Percentiles rank a stretch among this genome's conserved stretches.
These are phyloP conservation scores for Dendroctonus valens DNA, from an alignment of 1,140 invertebrate genomes.

Conservation along the genomic window DNA sequence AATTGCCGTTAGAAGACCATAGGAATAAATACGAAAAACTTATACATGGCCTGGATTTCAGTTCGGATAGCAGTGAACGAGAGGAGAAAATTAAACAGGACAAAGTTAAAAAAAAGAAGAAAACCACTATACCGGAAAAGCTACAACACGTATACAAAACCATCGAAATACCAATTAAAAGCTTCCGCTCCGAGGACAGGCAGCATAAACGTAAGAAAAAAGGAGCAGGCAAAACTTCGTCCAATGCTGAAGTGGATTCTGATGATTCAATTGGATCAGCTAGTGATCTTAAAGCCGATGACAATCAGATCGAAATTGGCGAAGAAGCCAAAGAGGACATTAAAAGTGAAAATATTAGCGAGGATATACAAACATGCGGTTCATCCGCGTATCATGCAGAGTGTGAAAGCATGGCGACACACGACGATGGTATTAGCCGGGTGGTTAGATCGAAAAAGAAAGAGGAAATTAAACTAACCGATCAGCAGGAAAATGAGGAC, in stretches of 20 bases:
- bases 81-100: conserved; percentile 45
- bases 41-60: conserved; percentile 57
- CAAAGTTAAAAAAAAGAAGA: conserved; percentile 41
- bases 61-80: conserved; percentile 59
- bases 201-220: conserved; percentile 40
- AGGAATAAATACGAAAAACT: conserved; percentile 72
- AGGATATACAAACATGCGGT: conserved; percentile 65
- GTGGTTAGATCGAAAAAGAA: conserved; percentile 47
- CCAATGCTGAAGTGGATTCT: conserved; percentile 51
- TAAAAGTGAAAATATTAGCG: conserved; percentile 63
- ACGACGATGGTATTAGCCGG: conserved; percentile 57
- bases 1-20: conserved; percentile 63
- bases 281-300: conserved; percentile 62
- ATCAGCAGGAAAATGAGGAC: conserved; percentile 48
- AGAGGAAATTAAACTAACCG: conserved; percentile 44
- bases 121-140: conserved; percentile 43
- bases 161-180: conserved; percentile 50
- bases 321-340: conserved; percentile 44
- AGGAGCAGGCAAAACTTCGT: conserved; percentile 36
- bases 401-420: conserved; percentile 66
- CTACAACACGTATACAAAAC: conserved; percentile 53
- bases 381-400: conserved; percentile 71
- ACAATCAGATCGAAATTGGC: conserved; percentile 48
- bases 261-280: conserved; percentile 76
- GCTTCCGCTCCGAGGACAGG: conserved; percentile 31